Base-by-base conservation (phyloP, 2,113 vertebrate species). In the Nicator chloris region DNA sequence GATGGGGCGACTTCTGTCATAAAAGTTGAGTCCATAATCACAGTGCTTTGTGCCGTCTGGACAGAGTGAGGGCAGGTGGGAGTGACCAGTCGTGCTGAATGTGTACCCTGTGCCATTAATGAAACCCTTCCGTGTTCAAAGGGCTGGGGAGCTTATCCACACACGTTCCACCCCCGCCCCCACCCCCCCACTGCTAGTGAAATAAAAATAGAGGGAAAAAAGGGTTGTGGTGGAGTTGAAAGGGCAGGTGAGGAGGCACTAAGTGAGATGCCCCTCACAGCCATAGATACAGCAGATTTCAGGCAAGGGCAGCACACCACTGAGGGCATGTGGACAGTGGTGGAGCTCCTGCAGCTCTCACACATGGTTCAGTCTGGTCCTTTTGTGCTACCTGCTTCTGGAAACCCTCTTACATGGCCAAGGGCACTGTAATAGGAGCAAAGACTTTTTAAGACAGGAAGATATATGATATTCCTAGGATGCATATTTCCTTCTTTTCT, bases 101-200 rank as follows among this genome's bases (percentile, higher is more conserved):
- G 5, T 27, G 7, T 28, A 8, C 21, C 56, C 45, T 31, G 6
- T 69, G 60, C 35, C 30, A 31, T 42, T 66, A 66, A 54, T 49
- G 61, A 37, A 63, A 51, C 11, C 33, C 56, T 49, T 27, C 16
- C 1, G 0, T 83, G 80, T 72, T 69, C 56, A 24, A n/a, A 26
- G 70, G 54, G 8, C 24, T 47, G 7, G 8, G 31, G 53, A 83
- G 12, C 4, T 75, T 72, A 20, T 14, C 11, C 10, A 10, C 6
- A 60, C 31, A 65, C 9, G 11, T 64, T 12, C 2, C 1, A 8
- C 8, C 1, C 5, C 1, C 9, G 7, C 1, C 5, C 1, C 9
- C 10, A 15, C 42, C 8, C 1, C 5, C 1, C 9, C 10, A 15
- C 42, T 81, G n/a, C 28, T 53, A 63, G 11, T 33, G 2, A 72